Percentiles rank a stretch among this genome's conserved stretches.
Evolutionary conservation across 1,140 invertebrate genomes (phyloP).

Genomic region (Macrobrachium rosenbergii): DNA sequence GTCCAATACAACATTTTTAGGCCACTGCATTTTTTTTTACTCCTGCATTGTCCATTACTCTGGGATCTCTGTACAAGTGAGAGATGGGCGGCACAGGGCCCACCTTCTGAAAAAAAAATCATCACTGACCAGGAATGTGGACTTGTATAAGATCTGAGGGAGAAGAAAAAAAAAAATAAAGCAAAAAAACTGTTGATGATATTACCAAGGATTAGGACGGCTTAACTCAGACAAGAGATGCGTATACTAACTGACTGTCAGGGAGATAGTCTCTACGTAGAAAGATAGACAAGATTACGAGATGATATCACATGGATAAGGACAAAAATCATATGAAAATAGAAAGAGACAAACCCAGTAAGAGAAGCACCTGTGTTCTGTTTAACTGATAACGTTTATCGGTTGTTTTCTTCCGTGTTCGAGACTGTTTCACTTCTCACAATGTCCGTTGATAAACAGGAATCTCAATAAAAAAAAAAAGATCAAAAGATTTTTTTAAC

Average conservation of each 20-base stretch:
- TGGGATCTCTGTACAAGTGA: not conserved
- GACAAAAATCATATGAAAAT: too few relatives aligned
- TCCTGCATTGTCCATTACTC: slow-evolving; percentile 26
- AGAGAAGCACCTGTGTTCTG: too few relatives aligned
- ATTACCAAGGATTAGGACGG: slow-evolving; percentile 15
- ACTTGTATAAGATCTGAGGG: not conserved
- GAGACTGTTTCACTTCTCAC: too few relatives aligned
- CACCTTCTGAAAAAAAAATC: slow-evolving; percentile 22
- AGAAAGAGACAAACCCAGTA: too few relatives aligned
- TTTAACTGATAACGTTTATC: too few relatives aligned
- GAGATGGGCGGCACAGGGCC: slow-evolving; percentile 24
- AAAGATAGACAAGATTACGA: too few relatives aligned
- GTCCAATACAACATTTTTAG: not conserved
- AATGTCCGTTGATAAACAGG: too few relatives aligned
- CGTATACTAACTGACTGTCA: slow-evolving; percentile 13
- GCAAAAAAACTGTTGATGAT: slow-evolving; percentile 26
- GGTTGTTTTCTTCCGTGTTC: too few relatives aligned
- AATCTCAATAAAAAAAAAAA: too few relatives aligned
- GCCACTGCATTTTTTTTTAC: not conserved
- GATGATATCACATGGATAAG: too few relatives aligned
- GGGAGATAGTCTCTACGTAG: not conserved
- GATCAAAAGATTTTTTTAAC: too few relatives aligned
- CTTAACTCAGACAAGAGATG: slow-evolving; percentile 25
- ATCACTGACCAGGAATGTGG: slow-evolving; percentile 33
- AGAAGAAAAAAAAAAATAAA: not conserved